Base-by-base conservation (phyloP, 2,113 vertebrate species). In the Syrmaticus mikado region DNA sequence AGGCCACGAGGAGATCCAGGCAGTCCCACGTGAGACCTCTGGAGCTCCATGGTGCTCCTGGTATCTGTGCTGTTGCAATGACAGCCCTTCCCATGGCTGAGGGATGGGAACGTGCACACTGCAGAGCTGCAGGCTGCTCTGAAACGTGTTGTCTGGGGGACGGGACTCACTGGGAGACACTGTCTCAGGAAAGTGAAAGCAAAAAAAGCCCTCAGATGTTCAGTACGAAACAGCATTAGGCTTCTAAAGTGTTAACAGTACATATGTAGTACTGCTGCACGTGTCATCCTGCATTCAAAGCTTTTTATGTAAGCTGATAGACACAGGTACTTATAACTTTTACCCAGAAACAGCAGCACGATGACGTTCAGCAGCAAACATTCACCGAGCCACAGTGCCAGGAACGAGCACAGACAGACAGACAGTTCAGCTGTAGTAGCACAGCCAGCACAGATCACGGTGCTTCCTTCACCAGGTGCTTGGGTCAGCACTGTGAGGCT, bases 361-460 rank as follows among this genome's bases (percentile, higher is more conserved):
- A 61, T 80, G 90, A 95, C 4, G 3, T 40, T 40, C 19, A 67
- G 90, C 66, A 85, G 72, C 79, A 82, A 87, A 87, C 91, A 87
- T 85, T 85, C 84, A 74, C 64, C 17, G 43, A 86, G 62, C 81
- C 92, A 93, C 62, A 87, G 66, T 66, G 70, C 61, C 72, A 83
- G 93, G 93, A 89, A 82, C 43, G 70, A 73, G 82, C 9, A 77
- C 32, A 95, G 78, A 85, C 90, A 85, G 80, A 81, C 52, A 89
- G 48, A 50, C 48, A 45, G 73, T 78, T 74, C 87, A 75, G 83
- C 87, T 93, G 48, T 22, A 11, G 48, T 4, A 48, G 6, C 46
- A 48, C 89, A 82, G 66, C 57, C 46, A 79, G 75, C 77, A 50
- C 48, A 79, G 78, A 91, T 80, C 5, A 5, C 28, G 72, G 21